These are phyloP conservation scores for Pterobdella sp. DNA, from an alignment of 2,888 invertebrate genomes.

Conservation along the genomic window DNA sequence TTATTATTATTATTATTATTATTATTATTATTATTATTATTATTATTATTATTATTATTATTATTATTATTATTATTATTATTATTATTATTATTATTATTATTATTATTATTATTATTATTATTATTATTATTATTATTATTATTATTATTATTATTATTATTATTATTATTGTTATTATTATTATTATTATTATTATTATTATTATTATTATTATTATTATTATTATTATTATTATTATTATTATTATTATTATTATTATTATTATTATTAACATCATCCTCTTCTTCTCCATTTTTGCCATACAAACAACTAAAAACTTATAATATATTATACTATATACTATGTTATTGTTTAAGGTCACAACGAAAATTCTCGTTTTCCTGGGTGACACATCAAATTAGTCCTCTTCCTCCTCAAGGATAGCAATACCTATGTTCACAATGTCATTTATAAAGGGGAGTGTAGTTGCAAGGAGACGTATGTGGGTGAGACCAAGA, in stretches of 20 bases:
- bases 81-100: conserved; percentile 28
- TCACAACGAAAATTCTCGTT: too few species aligned
- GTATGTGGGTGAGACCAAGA: too few species aligned
- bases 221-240: conserved; percentile 28
- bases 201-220: conserved; percentile 24
- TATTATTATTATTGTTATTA: conserved; percentile 29
- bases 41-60: conserved; percentile 27
- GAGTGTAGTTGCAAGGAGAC: too few species aligned
- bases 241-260: conserved; percentile 29
- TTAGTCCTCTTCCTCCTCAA: too few species aligned
- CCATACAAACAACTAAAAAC: background rate
- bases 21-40: conserved; percentile 7
- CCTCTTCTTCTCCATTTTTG: background rate
- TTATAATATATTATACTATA: background rate
- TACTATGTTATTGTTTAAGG: background rate
- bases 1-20: background rate
- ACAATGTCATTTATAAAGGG: too few species aligned
- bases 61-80: conserved; percentile 29
- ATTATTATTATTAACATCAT: conserved; percentile 20
- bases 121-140: conserved; percentile 27
- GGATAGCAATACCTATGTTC: too few species aligned
- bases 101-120: conserved; percentile 31
- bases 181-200: conserved; percentile 28
- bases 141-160: conserved; percentile 27
- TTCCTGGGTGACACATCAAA: too few species aligned